Conservation (phyloP, 1,140 invertebrate genomes). For the Chionoecetes opilio region DNA sequence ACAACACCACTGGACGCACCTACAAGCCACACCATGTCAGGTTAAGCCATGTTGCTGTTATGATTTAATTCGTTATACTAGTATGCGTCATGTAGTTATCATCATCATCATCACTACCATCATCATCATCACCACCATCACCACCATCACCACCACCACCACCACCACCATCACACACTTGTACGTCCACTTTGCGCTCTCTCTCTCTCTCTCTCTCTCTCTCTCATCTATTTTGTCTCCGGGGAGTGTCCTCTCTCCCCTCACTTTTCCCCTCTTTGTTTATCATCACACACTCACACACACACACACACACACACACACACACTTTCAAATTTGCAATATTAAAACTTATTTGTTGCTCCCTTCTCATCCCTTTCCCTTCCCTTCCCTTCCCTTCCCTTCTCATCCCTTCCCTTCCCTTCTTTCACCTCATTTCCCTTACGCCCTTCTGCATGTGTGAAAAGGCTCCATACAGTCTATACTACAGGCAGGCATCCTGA, state of each 20-base stretch:
- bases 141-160: no score
- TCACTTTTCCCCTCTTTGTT: background rate
- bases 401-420: background rate
- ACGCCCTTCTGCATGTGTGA: background rate
- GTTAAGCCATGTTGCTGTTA: no score
- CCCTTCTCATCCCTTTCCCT: background rate
- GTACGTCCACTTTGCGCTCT: background rate
- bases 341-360: background rate
- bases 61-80: no score
- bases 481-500: background rate
- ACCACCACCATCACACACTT: no score
- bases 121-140: no score
- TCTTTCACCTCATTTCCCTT: background rate
- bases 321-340: background rate
- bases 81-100: no score
- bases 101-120: no score
- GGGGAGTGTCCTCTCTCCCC: background rate
- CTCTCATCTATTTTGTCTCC: background rate
- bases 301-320: conserved; percentile 24
- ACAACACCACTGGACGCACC: no score
- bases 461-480: background rate
- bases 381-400: background rate
- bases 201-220: conserved; percentile 27
- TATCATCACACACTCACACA: background rate
- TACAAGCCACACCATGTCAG: no score